Conservation (phyloP, 2,113 vertebrate species). For the Oncorhynchus clarkii region DNA sequence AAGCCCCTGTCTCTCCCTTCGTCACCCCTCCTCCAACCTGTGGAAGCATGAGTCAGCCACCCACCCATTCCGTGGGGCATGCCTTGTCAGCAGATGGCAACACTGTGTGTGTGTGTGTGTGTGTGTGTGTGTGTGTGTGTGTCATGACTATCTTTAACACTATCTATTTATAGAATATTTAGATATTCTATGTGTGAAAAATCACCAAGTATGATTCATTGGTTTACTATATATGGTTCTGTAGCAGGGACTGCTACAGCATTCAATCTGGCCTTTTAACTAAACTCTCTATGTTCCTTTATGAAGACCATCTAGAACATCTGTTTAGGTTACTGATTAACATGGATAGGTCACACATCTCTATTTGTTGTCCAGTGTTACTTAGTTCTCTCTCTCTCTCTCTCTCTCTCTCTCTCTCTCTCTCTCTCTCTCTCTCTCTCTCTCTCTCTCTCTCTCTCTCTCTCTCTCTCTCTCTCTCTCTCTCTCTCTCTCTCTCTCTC, state of each 20-base stretch:
- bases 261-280: background rate
- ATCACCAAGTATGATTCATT: too few species aligned
- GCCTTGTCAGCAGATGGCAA: background rate
- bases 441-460: too few species aligned
- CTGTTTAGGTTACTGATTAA: background rate
- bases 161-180: background rate
- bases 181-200: background rate
- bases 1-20: background rate
- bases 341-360: background rate
- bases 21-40: background rate
- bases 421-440: too few species aligned
- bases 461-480: too few species aligned
- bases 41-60: background rate
- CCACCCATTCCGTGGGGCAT: slow-evolving; percentile 1
- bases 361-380: too few species aligned
- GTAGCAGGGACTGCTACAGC: background rate
- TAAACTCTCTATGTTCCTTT: background rate
- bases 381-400: background rate
- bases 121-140: too few species aligned
- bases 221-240: background rate
- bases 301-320: background rate
- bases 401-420: too few species aligned
- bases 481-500: too few species aligned
- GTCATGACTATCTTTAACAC: background rate
- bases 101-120: background rate